Evolutionary conservation across 2,113 vertebrate genomes (phyloP).

Genomic region (Sitta europaea): DNA sequence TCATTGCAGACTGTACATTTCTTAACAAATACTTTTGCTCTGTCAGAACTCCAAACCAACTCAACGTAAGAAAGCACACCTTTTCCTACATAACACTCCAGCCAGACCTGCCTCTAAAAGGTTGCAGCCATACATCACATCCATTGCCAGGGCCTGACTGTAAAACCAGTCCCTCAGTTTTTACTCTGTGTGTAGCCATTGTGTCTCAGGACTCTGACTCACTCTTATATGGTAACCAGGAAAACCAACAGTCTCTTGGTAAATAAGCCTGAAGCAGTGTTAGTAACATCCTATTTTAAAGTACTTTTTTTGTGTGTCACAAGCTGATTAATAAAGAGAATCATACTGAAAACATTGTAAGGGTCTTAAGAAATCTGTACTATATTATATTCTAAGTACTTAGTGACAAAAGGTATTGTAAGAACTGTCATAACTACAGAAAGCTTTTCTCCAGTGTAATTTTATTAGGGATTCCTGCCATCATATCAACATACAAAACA

Average conservation of each 20-base stretch:
- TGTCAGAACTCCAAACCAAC: background rate
- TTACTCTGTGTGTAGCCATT: background rate
- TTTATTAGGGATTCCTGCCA: conserved; percentile 90
- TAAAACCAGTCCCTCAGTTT: background rate
- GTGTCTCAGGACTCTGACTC: background rate
- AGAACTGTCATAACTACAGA: conserved; percentile 15
- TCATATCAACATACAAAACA: conserved; percentile 98
- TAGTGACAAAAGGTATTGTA: background rate
- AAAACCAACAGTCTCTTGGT: background rate
- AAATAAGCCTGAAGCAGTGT: background rate
- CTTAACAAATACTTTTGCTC: background rate
- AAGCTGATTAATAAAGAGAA: background rate
- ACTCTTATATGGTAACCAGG: background rate
- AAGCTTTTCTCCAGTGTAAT: conserved; percentile 69
- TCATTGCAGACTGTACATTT: background rate
- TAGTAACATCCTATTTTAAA: background rate
- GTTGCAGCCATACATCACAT: background rate
- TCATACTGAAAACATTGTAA: background rate
- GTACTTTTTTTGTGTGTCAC: background rate
- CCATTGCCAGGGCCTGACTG: background rate
- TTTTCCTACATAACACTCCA: background rate
- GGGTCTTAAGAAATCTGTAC: background rate
- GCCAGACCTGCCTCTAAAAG: background rate
- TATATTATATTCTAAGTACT: background rate
- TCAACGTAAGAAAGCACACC: background rate